Evolutionary conservation across 1,140 invertebrate species (phyloP).

Genomic region (Zaprionus lachaisei): DNA sequence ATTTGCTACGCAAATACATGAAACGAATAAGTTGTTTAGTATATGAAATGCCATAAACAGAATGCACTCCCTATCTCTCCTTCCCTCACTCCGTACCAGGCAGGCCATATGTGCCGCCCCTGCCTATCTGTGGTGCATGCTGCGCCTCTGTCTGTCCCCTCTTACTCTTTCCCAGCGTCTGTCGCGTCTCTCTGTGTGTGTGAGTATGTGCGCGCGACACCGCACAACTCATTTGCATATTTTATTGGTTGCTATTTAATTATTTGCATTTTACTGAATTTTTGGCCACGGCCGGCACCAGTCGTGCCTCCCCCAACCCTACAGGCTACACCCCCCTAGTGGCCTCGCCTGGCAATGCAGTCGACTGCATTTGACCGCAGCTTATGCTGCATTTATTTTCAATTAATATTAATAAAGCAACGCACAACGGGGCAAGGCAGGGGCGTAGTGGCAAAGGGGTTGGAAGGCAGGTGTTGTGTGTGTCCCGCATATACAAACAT

Average conservation of each 20-base stretch:
- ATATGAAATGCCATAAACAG: constrained; percentile 45
- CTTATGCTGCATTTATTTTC: constrained; percentile 81
- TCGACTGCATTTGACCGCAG: constrained; percentile 56
- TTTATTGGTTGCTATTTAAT: constrained; percentile 81
- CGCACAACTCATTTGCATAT: constrained; percentile 77
- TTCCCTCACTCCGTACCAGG: neutral
- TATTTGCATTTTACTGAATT: constrained; percentile 77
- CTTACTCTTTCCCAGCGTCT: no score
- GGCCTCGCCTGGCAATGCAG: neutral
- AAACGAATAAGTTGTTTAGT: constrained; percentile 54
- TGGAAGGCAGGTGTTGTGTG: neutral
- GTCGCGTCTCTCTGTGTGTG: neutral
- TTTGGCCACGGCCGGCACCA: constrained; percentile 44
- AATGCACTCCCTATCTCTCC: neutral
- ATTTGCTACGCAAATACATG: constrained; percentile 54
- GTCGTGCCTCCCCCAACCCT: neutral
- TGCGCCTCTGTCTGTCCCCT: neutral
- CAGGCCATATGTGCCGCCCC: constrained; percentile 12
- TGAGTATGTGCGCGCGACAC: constrained; percentile 41
- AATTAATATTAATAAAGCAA: constrained; percentile 81
- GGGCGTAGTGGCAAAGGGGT: neutral
- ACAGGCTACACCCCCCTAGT: neutral
- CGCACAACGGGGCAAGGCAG: neutral
- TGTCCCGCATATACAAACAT: constrained; percentile 10
- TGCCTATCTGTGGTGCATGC: constrained; percentile 22